Conservation (phyloP, 2,113 vertebrate genomes). For the Numenius arquata region DNA sequence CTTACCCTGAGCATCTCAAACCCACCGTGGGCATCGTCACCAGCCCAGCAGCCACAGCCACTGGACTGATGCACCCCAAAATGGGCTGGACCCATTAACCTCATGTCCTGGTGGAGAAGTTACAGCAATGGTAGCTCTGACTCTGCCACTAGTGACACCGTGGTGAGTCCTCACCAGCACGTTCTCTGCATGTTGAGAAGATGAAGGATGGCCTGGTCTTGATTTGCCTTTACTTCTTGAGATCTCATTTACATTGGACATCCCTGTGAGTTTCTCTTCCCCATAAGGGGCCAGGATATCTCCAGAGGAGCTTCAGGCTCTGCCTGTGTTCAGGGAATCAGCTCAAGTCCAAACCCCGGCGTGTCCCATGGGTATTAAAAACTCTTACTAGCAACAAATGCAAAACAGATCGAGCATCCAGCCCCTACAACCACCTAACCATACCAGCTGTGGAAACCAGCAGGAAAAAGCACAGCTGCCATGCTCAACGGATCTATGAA, state of each 20-base stretch:
- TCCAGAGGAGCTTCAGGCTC: neutral
- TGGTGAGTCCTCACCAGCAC: neutral
- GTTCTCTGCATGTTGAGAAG: neutral
- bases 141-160: neutral
- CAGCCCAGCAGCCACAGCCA: neutral
- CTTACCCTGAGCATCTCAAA: neutral
- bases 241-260: neutral
- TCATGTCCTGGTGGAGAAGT: neutral
- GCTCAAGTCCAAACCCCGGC: neutral
- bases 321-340: neutral
- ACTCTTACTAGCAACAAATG: neutral
- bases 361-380: neutral
- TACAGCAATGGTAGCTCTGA: neutral
- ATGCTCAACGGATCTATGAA: neutral
- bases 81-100: neutral
- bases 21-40: fast-evolving
- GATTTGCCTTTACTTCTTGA: neutral
- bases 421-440: neutral
- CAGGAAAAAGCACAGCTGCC: neutral
- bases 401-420: neutral
- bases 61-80: neutral
- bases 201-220: neutral
- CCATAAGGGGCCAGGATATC: neutral
- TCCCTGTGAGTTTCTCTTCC: neutral
- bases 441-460: neutral